phyloP scores from a whole-genome alignment of 2,797 vertebrate species.

The Cirrhinus mrigala region DNA sequence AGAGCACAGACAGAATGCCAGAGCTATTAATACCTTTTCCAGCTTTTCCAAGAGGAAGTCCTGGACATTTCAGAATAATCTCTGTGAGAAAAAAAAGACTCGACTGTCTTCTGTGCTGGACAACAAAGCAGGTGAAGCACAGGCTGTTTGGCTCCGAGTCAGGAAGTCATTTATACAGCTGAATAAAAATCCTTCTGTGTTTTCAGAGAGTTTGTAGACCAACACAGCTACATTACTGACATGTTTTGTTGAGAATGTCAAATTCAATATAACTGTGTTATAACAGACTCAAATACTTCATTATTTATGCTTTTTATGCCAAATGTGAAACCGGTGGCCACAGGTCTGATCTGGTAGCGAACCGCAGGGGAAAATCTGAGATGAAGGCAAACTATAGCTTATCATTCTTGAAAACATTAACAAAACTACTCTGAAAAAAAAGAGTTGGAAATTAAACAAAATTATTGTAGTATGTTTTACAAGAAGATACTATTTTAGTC shows the following conservation, averaged over 20 bases:
- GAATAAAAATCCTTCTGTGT: conserved; percentile 31
- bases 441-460: too few relatives aligned
- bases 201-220: conserved; percentile 13
- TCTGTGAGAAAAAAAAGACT: conserved; percentile 44
- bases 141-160: conserved; percentile 38
- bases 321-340: background rate
- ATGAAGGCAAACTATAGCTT: background rate
- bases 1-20: conserved; percentile 47
- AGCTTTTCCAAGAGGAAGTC: conserved; percentile 61
- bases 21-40: conserved; percentile 67
- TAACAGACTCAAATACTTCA: background rate
- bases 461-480: too few relatives aligned
- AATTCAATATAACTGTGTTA: background rate
- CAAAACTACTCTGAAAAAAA: background rate
- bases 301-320: background rate
- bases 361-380: background rate
- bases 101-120: conserved; percentile 49
- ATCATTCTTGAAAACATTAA: background rate
- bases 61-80: conserved; percentile 57
- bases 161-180: conserved; percentile 37
- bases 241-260: conserved; percentile 19
- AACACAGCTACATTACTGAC: conserved; percentile 10
- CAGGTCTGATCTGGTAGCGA: background rate
- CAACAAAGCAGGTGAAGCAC: conserved; percentile 50
- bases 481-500: too few relatives aligned